phyloP scores from a whole-genome alignment of 1,140 invertebrate genomes.

The Heliconius congener region DNA sequence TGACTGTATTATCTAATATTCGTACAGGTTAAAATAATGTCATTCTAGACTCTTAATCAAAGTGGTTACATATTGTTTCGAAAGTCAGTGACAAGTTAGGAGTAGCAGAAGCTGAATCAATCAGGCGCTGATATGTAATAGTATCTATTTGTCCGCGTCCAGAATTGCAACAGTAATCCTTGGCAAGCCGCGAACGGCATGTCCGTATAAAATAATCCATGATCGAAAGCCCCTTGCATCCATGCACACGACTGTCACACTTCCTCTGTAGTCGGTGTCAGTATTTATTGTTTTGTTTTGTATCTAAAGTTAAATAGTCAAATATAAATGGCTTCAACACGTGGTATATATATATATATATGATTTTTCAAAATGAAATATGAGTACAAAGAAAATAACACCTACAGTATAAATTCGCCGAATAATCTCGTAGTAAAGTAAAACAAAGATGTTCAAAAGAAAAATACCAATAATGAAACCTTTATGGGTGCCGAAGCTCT shows the following conservation, averaged over 20 bases:
- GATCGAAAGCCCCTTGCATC: slow-evolving; percentile 44
- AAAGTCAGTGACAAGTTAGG: slow-evolving; percentile 38
- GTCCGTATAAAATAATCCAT: slow-evolving; percentile 71
- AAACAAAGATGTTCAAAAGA: slow-evolving; percentile 4
- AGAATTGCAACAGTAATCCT: slow-evolving; percentile 75
- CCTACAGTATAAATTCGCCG: neutral
- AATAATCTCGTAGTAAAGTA: slow-evolving; percentile 1
- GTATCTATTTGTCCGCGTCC: slow-evolving; percentile 73
- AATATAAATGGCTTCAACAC: neutral
- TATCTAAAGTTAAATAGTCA: slow-evolving; percentile 8
- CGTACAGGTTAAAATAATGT: slow-evolving; percentile 18
- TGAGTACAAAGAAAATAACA: neutral
- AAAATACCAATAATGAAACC: slow-evolving; percentile 1
- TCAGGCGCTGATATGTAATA: slow-evolving; percentile 70
- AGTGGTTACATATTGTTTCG: slow-evolving; percentile 30
- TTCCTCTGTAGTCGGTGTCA: slow-evolving; percentile 21
- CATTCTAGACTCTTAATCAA: slow-evolving; percentile 23
- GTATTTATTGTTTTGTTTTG: slow-evolving; percentile 17
- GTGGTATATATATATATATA: neutral
- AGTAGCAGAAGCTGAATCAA: slow-evolving; percentile 54
- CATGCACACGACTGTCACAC: slow-evolving; percentile 51
- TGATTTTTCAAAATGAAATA: neutral
- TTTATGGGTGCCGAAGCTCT: neutral
- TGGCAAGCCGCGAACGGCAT: slow-evolving; percentile 72
- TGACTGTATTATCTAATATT: neutral